phyloP scores from a whole-genome alignment of 2,113 vertebrate genomes.

The Channa argus region DNA sequence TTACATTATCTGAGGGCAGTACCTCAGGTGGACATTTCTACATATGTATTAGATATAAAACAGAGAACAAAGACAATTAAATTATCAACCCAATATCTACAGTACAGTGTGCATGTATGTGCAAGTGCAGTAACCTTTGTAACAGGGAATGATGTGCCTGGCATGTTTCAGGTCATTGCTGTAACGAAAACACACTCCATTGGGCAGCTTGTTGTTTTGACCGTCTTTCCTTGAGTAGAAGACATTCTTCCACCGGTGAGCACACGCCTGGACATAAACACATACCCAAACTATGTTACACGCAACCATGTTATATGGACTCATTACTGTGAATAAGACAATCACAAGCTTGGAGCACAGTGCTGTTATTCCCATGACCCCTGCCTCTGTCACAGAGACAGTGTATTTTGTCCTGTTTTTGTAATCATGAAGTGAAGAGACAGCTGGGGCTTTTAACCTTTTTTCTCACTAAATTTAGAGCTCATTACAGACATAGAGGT shows the following conservation, averaged over 20 bases:
- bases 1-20: too few relatives aligned
- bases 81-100: too few relatives aligned
- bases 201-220: conserved; percentile 89
- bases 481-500: too few relatives aligned
- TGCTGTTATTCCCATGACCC: conserved; percentile 44
- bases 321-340: conserved; percentile 43
- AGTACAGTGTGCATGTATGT: not conserved
- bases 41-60: not conserved
- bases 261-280: conserved; percentile 72
- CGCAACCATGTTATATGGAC: conserved; percentile 48
- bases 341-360: conserved; percentile 39
- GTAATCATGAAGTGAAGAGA: not conserved
- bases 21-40: too few relatives aligned
- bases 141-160: conserved; percentile 87
- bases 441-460: not conserved
- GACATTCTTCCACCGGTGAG: conserved; percentile 96
- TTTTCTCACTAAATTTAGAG: not conserved
- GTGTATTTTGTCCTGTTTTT: not conserved
- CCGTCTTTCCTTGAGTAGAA: conserved; percentile 81
- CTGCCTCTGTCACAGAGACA: not conserved
- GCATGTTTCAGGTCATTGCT: conserved; percentile 82
- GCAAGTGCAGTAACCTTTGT: conserved; percentile 83
- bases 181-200: conserved; percentile 90
- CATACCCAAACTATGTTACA: conserved; percentile 30
- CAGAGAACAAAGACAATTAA: not conserved